Conservation (phyloP, 2,113 vertebrate genomes). For the Anthoscopus minutus region DNA sequence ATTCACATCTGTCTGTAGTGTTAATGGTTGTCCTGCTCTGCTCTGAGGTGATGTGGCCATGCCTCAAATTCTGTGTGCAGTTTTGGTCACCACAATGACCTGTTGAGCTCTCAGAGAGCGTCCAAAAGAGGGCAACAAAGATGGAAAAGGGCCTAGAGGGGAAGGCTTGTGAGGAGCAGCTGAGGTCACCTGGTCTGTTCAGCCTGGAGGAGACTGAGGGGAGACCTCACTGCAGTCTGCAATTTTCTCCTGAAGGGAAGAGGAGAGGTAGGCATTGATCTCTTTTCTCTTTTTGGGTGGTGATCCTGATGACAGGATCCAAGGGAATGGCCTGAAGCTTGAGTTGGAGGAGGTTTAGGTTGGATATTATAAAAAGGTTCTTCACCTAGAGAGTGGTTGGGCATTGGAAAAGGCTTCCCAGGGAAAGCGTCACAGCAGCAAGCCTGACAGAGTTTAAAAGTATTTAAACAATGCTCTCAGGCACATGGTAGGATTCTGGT, state of each 20-base stretch:
- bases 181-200: neutral
- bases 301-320: rapidly evolving
- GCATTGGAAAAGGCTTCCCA: neutral
- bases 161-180: neutral
- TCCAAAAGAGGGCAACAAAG: neutral
- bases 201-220: neutral
- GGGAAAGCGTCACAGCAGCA: neutral
- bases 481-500: neutral
- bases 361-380: neutral
- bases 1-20: neutral
- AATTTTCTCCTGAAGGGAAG: rapidly evolving
- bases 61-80: neutral
- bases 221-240: neutral
- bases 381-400: rapidly evolving
- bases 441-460: neutral
- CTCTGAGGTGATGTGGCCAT: neutral
- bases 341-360: rapidly evolving
- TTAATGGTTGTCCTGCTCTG: neutral
- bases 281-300: neutral
- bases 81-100: neutral
- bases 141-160: too few relatives aligned
- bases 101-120: neutral
- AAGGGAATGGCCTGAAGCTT: neutral
- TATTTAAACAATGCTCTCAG: neutral
- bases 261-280: neutral